Conservation (phyloP, 1,140 invertebrate species). For the Pteromalus puparum region DNA sequence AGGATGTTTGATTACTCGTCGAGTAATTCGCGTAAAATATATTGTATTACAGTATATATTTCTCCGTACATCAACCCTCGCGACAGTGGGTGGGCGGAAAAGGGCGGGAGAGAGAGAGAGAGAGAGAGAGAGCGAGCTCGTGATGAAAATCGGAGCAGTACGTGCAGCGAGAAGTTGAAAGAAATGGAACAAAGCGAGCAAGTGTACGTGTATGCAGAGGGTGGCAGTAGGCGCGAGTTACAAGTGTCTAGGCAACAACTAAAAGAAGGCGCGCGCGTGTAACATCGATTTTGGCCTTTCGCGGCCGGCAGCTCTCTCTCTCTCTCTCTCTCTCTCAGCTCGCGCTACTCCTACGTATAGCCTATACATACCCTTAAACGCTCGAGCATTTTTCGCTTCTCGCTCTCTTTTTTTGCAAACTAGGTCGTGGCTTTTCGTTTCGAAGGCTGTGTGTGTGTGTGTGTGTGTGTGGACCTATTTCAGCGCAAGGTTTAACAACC, state of each 20-base stretch:
- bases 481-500: not conserved
- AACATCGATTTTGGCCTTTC: conserved; percentile 48
- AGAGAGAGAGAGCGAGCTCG: too few relatives aligned
- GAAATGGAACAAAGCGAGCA: conserved; percentile 26
- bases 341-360: not conserved
- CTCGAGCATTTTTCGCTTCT: too few relatives aligned
- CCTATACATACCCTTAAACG: not conserved
- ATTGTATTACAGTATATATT: too few relatives aligned
- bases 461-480: too few relatives aligned
- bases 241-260: conserved; percentile 47
- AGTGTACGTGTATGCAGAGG: not conserved
- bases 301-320: not conserved
- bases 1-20: too few relatives aligned
- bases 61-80: too few relatives aligned
- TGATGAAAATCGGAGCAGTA: conserved; percentile 33
- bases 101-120: not conserved
- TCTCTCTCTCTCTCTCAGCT: too few relatives aligned
- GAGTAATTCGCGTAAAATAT: too few relatives aligned
- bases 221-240: conserved; percentile 1
- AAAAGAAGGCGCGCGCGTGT: conserved; percentile 40
- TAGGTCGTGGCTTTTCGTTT: not conserved
- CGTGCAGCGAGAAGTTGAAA: conserved; percentile 21
- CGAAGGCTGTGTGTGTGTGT: too few relatives aligned
- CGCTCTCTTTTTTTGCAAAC: not conserved
- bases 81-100: too few relatives aligned